Percentiles rank a stretch among this genome's conserved stretches.
Evolutionary conservation across 2,113 vertebrate species (phyloP).

Genomic region (Chlamydotis undulata): DNA sequence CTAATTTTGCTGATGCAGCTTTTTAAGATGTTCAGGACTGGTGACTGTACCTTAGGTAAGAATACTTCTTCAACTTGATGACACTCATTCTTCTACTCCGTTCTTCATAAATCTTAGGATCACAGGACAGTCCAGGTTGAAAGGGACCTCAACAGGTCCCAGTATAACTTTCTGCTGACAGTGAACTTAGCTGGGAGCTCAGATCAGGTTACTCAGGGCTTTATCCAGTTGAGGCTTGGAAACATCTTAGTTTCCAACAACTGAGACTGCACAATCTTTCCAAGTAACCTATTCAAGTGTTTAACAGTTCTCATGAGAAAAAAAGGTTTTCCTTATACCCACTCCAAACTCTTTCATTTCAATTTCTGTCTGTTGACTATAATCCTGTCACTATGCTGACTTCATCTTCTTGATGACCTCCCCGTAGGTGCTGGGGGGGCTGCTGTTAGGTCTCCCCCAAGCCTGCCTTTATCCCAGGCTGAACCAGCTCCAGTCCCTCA

Average conservation of each 20-base stretch:
- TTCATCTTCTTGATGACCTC: neutral
- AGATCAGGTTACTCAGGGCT: neutral
- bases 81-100: neutral
- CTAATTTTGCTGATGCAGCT: neutral
- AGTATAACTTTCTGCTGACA: neutral
- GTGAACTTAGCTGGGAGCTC: neutral
- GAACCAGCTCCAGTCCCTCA: neutral
- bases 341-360: neutral
- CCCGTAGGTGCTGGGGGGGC: rapidly evolving
- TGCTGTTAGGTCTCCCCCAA: neutral
- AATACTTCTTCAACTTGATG: neutral
- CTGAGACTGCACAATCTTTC: neutral
- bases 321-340: neutral
- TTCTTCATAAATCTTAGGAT: neutral
- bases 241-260: neutral
- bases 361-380: neutral
- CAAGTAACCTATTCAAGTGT: neutral
- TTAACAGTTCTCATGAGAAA: neutral
- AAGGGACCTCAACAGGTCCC: neutral
- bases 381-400: neutral
- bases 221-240: neutral
- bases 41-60: neutral
- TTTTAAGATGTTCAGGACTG: neutral
- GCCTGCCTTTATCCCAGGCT: neutral
- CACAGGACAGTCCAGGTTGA: neutral